phyloP scores from a whole-genome alignment of 1,140 invertebrate species.

The Cyclina sinensis region DNA sequence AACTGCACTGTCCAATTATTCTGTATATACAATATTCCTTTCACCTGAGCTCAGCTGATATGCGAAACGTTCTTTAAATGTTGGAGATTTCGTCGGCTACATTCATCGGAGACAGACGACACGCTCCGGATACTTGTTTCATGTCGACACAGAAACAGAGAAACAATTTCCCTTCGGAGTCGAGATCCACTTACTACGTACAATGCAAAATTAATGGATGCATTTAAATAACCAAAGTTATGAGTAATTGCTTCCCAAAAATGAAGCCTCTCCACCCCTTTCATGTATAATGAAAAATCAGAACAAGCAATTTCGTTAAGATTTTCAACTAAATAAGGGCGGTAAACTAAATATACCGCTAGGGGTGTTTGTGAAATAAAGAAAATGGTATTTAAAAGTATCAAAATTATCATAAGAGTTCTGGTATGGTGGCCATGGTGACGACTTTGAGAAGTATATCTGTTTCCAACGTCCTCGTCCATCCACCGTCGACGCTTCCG shows the following conservation, averaged over 20 bases:
- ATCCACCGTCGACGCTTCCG: not conserved
- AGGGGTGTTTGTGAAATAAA: constrained; percentile 22
- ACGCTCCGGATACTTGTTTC: not conserved
- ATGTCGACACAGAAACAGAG: not conserved
- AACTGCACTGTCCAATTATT: too few relatives aligned
- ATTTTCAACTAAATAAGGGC: not conserved
- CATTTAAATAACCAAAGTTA: constrained; percentile 28
- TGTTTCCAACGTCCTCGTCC: not conserved
- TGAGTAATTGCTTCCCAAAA: constrained; percentile 14
- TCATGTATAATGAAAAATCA: not conserved
- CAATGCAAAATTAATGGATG: constrained; percentile 36
- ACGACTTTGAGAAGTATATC: not conserved
- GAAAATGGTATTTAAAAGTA: constrained; percentile 27
- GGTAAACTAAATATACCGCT: constrained; percentile 15
- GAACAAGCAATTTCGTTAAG: not conserved
- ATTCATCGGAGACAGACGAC: not conserved
- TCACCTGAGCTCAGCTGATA: too few relatives aligned
- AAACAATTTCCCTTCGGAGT: constrained; percentile 34
- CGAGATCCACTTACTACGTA: constrained; percentile 32
- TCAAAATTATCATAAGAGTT: constrained; percentile 12
- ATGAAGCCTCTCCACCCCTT: not conserved
- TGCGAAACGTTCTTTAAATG: not conserved
- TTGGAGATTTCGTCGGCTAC: not conserved
- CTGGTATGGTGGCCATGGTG: not conserved
- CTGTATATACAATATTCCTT: too few relatives aligned